Evolutionary conservation across 2,888 invertebrate genomes (phyloP).

Genomic region (Drosophila macrospina): DNA sequence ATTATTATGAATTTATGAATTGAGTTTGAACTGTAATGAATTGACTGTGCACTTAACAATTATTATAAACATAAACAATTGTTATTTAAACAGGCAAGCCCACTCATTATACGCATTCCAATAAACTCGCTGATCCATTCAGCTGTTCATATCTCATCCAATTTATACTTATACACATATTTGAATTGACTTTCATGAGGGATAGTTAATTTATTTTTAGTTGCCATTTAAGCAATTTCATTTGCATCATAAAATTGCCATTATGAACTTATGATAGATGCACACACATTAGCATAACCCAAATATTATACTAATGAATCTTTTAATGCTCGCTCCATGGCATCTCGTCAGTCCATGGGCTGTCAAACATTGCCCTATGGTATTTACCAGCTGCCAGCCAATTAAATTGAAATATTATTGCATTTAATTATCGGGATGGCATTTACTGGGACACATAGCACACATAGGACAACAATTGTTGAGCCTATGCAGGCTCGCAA

Average conservation of each 20-base stretch:
- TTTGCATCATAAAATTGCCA: conserved; percentile 44
- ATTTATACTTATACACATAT: neutral
- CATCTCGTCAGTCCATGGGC: neutral
- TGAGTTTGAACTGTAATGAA: neutral
- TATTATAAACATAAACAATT: neutral
- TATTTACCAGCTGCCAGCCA: conserved; percentile 69
- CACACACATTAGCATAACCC: conserved; percentile 52
- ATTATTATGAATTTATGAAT: conserved; percentile 1
- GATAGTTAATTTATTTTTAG: conserved; percentile 14
- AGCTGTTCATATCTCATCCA: neutral
- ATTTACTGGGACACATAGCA: conserved; percentile 21
- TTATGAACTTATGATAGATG: conserved; percentile 48
- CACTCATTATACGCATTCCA: neutral
- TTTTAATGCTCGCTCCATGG: conserved; percentile 40
- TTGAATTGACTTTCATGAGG: neutral
- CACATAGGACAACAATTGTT: conserved; percentile 17
- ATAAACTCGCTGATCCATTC: neutral
- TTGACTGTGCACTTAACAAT: neutral
- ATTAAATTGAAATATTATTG: conserved; percentile 79
- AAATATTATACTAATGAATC: conserved; percentile 61
- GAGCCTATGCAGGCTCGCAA: conserved; percentile 10
- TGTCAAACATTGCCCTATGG: conserved; percentile 39
- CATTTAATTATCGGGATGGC: conserved; percentile 65
- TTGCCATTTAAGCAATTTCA: conserved; percentile 15
- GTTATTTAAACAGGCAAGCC: no score